Evolutionary conservation across 2,888 invertebrate species (phyloP), one percentile per base, ranked within the genome.

Genomic region (Drosophila tripunctata): DNA sequence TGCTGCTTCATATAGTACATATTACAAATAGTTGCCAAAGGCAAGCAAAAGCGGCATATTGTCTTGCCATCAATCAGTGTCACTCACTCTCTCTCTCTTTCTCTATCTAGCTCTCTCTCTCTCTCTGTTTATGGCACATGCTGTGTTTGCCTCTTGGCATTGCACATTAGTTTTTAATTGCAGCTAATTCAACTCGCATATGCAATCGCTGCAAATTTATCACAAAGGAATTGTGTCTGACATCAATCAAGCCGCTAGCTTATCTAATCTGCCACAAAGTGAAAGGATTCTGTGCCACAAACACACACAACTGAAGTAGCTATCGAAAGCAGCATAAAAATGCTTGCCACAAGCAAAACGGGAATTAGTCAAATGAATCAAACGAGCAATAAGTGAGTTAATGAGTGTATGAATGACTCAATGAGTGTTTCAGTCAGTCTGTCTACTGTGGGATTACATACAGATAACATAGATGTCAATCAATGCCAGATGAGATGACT

Each of bases 171-270:
- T 71, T 86, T 83, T 83, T 83, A 83, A 83, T 86, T 83, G 78
- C 86, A 58, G 51, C 64, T 83, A 80, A 83, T 80, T 86, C 67
- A 67, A 80, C 71, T 67, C 40, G 44, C 51, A 61, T 62, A 45
- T 44, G 82, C 78, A 60, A 61, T 31, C 63, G 21, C 71, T 62
- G 82, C 76, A 54, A 71, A 82, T 85, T 76, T 74, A 82, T 75
- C 65, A 79, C 86, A 76, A 82, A 82, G 74, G 67, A 63, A 74
- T 76, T 64, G 71, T 85, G 86, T 82, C 85, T 85, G 86, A 79
- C 83, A 44, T 51, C 50, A 50, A 51, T 67, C 58, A 44, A 67
- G 63, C 68, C 54, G 61, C 58, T 69, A 57, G 57, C 81, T 47
- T 65, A 65, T 56, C 45, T 66, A 85, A 85, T 81, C 82, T 64